These are phyloP conservation scores for Lottia gigantea DNA, from an alignment of 2,888 invertebrate genomes.

Conservation along the genomic window DNA sequence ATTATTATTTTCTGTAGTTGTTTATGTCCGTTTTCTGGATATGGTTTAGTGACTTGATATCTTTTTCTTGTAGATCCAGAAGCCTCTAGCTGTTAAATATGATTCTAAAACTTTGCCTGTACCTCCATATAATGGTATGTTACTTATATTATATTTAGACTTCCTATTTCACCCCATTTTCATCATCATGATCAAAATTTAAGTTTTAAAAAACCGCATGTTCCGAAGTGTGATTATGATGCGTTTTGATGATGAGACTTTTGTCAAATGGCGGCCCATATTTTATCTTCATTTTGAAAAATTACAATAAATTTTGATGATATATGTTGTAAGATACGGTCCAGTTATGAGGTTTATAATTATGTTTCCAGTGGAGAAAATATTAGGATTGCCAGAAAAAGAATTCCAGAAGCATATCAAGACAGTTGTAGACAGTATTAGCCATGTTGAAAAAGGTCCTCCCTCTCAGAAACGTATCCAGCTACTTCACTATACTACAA, in stretches of 20 bases:
- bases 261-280: no score
- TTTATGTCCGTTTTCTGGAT: no score
- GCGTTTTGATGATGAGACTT: no score
- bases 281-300: no score
- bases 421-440: slow-evolving; percentile 50
- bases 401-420: slow-evolving; percentile 58
- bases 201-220: no score
- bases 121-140: slow-evolving; percentile 55
- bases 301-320: no score
- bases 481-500: slow-evolving; percentile 60
- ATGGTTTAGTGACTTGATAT: background rate
- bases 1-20: background rate
- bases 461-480: slow-evolving; percentile 65
- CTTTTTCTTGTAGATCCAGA: slow-evolving; percentile 55
- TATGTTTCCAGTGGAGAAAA: slow-evolving; percentile 56
- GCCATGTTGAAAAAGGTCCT: slow-evolving; percentile 61
- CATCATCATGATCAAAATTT: no score
- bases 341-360: no score
- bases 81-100: slow-evolving; percentile 59
- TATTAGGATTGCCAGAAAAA: slow-evolving; percentile 51
- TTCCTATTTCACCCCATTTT: background rate
- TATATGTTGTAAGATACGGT: no score
- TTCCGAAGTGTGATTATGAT: no score
- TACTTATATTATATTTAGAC: no score
- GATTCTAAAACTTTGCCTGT: slow-evolving; percentile 63